Percentiles rank a stretch among this genome's conserved stretches.
Conservation (phyloP, 2,113 vertebrate species). For the Baryphthengus martii region DNA sequence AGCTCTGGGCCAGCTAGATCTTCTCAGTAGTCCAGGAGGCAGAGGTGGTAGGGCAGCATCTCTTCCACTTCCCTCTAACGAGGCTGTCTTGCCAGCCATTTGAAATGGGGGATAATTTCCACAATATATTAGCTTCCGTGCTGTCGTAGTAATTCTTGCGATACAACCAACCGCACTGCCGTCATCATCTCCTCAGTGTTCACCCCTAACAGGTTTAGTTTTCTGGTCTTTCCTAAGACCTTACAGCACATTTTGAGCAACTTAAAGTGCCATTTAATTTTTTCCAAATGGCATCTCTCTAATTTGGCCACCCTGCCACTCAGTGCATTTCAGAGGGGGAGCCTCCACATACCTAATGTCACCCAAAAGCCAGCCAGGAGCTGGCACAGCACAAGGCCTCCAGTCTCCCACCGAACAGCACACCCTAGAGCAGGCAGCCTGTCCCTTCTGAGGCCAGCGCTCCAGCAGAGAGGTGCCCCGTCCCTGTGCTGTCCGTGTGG, state of each 20-base stretch:
- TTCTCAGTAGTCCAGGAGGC: neutral
- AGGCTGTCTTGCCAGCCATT: neutral
- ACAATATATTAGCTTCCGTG: neutral
- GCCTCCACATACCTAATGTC: accelerated
- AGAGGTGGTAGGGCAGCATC: neutral
- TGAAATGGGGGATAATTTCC: neutral
- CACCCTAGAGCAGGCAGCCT: accelerated
- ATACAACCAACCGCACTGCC: accelerated
- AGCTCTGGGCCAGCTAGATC: neutral
- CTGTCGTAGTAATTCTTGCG: accelerated
- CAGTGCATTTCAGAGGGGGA: accelerated
- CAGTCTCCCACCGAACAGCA: accelerated
- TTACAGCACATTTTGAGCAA: neutral
- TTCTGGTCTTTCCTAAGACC: neutral
- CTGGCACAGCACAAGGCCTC: no score
- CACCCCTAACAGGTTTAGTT: accelerated
- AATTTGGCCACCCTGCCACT: accelerated
- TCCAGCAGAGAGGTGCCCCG: accelerated
- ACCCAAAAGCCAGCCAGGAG: neutral
- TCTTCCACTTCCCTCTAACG: neutral
- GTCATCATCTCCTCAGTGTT: no score
- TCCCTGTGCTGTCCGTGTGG: neutral
- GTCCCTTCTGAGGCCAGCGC: neutral
- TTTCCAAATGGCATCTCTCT: accelerated
- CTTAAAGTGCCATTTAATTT: neutral